A percentile compares a stretch with the other conserved stretches of the same genome.
phyloP scores from a whole-genome alignment of 2,888 invertebrate genomes.

The Pseudococcus viburni region DNA sequence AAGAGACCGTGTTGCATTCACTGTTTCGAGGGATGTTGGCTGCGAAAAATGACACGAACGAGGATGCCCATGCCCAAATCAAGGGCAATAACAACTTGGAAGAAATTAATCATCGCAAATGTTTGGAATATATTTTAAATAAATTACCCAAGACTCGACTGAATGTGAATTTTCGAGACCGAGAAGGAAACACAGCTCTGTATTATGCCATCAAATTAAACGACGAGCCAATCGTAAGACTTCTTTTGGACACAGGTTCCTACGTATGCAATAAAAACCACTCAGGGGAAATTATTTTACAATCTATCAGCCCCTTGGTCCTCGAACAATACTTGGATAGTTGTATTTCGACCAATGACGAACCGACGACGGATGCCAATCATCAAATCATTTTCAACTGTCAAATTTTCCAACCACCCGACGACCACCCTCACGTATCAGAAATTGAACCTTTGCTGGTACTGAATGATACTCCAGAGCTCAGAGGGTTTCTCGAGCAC shows the following conservation, averaged over 20 bases:
- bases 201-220: conserved; percentile 84
- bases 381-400: conserved; percentile 84
- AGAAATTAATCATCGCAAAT: too few species aligned
- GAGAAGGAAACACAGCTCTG: conserved; percentile 79
- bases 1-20: too few species aligned
- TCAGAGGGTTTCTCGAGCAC: conserved; percentile 81
- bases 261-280: conserved; percentile 79
- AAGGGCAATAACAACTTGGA: too few species aligned
- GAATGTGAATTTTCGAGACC: conserved; percentile 77
- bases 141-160: conserved; percentile 70
- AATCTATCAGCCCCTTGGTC: conserved; percentile 80
- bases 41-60: too few species aligned
- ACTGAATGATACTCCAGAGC: conserved; percentile 79
- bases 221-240: conserved; percentile 76
- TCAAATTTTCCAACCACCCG: conserved; percentile 75
- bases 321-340: conserved; percentile 82
- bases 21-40: too few species aligned
- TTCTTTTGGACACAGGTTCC: conserved; percentile 80
- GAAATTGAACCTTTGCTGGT: conserved; percentile 84
- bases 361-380: conserved; percentile 78
- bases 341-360: conserved; percentile 80
- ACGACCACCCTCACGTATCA: conserved; percentile 37
- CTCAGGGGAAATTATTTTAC: conserved; percentile 80
- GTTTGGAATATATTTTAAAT: too few species aligned
- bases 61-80: too few species aligned